These are phyloP conservation scores for Stomatorhinus walkeri DNA, from an alignment of 2,797 vertebrate genomes.

Conservation along the genomic window DNA sequence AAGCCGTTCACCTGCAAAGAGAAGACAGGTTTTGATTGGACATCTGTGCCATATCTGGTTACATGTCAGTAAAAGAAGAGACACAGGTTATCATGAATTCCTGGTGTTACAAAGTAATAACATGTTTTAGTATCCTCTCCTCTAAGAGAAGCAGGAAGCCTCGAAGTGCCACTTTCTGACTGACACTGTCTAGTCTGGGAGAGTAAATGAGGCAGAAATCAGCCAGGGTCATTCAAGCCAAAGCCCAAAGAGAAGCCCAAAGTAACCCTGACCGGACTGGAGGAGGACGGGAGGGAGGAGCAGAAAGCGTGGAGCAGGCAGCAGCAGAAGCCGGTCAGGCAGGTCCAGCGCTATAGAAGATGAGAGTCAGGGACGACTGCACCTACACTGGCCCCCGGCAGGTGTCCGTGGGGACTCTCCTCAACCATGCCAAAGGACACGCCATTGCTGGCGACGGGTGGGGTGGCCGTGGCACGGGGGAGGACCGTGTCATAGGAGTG, in stretches of 20 bases:
- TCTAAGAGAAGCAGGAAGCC: neutral
- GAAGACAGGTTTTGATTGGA: neutral
- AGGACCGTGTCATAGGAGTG: slow-evolving; percentile 64
- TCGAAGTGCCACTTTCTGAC: neutral
- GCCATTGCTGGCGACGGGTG: slow-evolving; percentile 57
- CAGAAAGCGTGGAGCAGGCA: neutral
- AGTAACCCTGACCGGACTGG: neutral
- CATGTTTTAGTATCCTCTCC: neutral
- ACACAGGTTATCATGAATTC: neutral
- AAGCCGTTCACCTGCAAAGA: slow-evolving; percentile 3
- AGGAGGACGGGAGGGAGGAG: neutral
- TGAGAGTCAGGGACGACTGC: slow-evolving; percentile 41
- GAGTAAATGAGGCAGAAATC: neutral
- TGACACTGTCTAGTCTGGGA: neutral
- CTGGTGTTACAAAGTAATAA: neutral
- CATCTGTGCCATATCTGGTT: neutral
- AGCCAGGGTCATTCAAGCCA: neutral
- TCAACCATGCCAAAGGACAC: slow-evolving; percentile 58
- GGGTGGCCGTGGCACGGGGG: slow-evolving; percentile 71
- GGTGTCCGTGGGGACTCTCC: slow-evolving; percentile 41
- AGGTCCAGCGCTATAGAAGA: neutral
- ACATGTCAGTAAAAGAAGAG: neutral
- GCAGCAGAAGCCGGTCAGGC: neutral
- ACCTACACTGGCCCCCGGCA: slow-evolving; percentile 54
- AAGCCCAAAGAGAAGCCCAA: neutral